Evolutionary conservation across 2,797 vertebrate genomes (phyloP).

Genomic region (Leptoclinus maculatus): DNA sequence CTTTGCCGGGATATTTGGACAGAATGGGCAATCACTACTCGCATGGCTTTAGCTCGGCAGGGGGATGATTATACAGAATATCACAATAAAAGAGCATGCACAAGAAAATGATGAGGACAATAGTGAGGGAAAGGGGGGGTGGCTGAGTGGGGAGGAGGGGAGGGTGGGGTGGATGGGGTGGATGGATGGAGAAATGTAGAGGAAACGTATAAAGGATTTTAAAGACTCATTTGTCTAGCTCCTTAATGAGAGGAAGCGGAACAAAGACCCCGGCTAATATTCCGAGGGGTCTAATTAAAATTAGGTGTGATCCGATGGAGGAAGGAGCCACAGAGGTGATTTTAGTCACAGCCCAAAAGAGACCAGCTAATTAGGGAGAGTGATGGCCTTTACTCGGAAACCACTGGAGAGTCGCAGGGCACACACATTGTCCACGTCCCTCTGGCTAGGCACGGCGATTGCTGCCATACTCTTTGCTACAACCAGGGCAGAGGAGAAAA

Average conservation of each 20-base stretch:
- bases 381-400: conserved; percentile 93
- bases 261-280: conserved; percentile 89
- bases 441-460: conserved; percentile 70
- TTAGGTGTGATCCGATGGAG: conserved; percentile 89
- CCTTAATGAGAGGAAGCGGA: conserved; percentile 93
- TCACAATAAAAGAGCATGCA: conserved; percentile 59
- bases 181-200: conserved; percentile 46
- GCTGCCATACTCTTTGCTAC: conserved; percentile 66
- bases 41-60: conserved; percentile 37
- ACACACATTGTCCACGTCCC: conserved; percentile 83
- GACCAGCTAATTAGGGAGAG: conserved; percentile 95
- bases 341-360: conserved; percentile 89
- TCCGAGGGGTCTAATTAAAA: conserved; percentile 96
- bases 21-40: conserved; percentile 47
- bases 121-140: conserved; percentile 15
- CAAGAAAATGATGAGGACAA: conserved; percentile 63
- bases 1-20: conserved; percentile 41
- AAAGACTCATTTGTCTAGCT: conserved; percentile 88
- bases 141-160: neutral
- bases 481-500: conserved; percentile 53
- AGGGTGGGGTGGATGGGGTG: conserved; percentile 3
- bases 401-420: conserved; percentile 81
- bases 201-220: conserved; percentile 82
- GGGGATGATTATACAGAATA: conserved; percentile 64
- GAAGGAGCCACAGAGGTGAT: conserved; percentile 90